A percentile compares a stretch with the other conserved stretches of the same genome.
phyloP scores from a whole-genome alignment of 2,888 invertebrate genomes.

The Cataglyphis livida region DNA sequence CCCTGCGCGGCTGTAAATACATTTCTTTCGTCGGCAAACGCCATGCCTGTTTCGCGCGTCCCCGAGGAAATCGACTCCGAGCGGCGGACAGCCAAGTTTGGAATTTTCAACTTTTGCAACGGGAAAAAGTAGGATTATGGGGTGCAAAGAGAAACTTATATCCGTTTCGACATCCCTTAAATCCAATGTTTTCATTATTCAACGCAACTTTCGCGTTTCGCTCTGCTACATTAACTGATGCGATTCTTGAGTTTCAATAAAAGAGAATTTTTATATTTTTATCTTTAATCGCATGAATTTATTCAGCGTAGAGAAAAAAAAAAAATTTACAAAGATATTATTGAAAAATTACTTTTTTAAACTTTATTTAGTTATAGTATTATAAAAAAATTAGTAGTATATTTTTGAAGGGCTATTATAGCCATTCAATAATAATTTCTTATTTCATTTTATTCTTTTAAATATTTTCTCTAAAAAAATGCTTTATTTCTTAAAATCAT shows the following conservation, averaged over 20 bases:
- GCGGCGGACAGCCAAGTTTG: constrained; percentile 35
- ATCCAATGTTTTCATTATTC: constrained; percentile 52
- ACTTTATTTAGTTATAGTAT: neutral
- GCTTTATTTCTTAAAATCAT: neutral
- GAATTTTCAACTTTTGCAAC: constrained; percentile 62
- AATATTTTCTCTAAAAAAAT: neutral
- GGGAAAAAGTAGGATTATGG: constrained; percentile 52
- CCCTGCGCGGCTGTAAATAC: constrained; percentile 72
- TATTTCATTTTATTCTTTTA: neutral
- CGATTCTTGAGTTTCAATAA: neutral
- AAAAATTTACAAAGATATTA: neutral
- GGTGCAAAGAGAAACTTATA: constrained; percentile 50
- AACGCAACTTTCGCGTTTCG: neutral
- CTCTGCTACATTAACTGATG: constrained; percentile 4
- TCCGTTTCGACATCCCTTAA: constrained; percentile 37
- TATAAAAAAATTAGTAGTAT: neutral
- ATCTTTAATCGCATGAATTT: neutral
- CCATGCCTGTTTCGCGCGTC: constrained; percentile 60
- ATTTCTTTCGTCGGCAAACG: constrained; percentile 67
- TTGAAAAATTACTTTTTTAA: neutral
- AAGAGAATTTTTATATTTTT: neutral
- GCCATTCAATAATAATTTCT: neutral
- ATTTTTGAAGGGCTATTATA: neutral
- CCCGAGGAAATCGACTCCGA: constrained; percentile 76
- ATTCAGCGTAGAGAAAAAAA: neutral